Conservation (phyloP, 2,113 vertebrate species). For the Arizona elegans region DNA sequence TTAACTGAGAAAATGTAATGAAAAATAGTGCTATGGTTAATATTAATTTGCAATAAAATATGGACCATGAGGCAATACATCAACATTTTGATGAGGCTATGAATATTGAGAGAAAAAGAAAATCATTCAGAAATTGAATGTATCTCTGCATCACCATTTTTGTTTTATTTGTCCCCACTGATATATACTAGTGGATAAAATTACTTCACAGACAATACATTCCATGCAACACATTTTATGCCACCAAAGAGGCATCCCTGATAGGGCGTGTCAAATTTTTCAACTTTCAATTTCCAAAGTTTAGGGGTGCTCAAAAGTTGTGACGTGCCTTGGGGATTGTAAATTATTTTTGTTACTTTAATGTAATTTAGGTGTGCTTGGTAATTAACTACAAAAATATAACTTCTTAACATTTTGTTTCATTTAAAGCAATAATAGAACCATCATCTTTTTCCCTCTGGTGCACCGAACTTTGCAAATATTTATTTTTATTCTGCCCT, state of each 20-base stretch:
- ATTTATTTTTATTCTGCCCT: background rate
- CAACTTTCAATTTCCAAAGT: no score
- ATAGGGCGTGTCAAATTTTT: no score
- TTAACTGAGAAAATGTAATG: slow-evolving; percentile 12
- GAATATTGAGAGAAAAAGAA: background rate
- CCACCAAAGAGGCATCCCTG: background rate
- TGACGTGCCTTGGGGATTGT: no score
- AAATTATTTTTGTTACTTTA: no score
- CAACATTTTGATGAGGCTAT: background rate
- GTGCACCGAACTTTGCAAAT: background rate
- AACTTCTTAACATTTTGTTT: no score
- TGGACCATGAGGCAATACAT: background rate
- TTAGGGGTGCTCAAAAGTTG: no score
- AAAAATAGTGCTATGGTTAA: slow-evolving; percentile 3
- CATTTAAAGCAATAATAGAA: background rate
- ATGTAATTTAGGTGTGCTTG: no score
- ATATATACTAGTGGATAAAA: background rate
- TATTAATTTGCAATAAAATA: slow-evolving; percentile 11
- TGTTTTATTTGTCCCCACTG: background rate
- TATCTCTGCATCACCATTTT: background rate
- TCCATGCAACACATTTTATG: background rate
- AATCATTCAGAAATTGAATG: slow-evolving; percentile 18
- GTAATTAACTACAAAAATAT: no score
- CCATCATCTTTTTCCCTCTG: background rate
- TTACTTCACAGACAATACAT: background rate